These are phyloP conservation scores for Drosophila aff. DNA, from an alignment of 1,140 invertebrate genomes.

Conservation along the genomic window DNA sequence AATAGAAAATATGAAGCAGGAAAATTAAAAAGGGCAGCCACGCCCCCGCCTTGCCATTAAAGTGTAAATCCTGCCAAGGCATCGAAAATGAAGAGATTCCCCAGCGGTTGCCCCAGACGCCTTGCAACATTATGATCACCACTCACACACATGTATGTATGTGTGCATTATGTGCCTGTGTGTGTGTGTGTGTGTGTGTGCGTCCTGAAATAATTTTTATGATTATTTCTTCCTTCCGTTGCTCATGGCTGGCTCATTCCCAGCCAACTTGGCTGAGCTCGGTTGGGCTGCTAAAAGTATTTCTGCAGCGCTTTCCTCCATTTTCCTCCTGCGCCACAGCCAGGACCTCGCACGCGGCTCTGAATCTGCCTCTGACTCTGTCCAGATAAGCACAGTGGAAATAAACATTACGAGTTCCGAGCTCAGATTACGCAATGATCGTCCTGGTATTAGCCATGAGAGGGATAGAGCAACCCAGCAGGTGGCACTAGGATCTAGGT, in stretches of 20 bases:
- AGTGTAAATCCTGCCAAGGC: constrained; percentile 65
- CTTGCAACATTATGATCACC: constrained; percentile 80
- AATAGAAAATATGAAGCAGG: constrained; percentile 78
- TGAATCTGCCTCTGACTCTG: constrained; percentile 26
- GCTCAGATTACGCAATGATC: constrained; percentile 57
- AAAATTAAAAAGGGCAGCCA: constrained; percentile 75
- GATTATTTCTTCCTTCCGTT: constrained; percentile 82
- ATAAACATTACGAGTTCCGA: constrained; percentile 66
- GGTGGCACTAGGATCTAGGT: not conserved
- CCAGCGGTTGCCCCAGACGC: constrained; percentile 51
- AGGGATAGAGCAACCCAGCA: not conserved
- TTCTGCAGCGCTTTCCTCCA: constrained; percentile 64
- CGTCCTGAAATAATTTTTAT: constrained; percentile 81
- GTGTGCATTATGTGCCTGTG: constrained; percentile 23
- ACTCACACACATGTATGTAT: constrained; percentile 21
- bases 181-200: constrained; percentile 33
- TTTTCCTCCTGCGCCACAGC: constrained; percentile 52
- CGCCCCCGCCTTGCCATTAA: constrained; percentile 60
- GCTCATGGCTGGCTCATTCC: constrained; percentile 38
- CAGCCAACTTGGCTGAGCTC: constrained; percentile 34
- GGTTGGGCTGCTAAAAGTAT: constrained; percentile 65
- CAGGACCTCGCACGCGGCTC: constrained; percentile 11
- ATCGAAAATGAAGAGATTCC: constrained; percentile 75
- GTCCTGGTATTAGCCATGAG: constrained; percentile 39
- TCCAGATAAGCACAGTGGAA: constrained; percentile 81